Conservation (phyloP, 1,140 invertebrate genomes). For the Danaus melanippus region DNA sequence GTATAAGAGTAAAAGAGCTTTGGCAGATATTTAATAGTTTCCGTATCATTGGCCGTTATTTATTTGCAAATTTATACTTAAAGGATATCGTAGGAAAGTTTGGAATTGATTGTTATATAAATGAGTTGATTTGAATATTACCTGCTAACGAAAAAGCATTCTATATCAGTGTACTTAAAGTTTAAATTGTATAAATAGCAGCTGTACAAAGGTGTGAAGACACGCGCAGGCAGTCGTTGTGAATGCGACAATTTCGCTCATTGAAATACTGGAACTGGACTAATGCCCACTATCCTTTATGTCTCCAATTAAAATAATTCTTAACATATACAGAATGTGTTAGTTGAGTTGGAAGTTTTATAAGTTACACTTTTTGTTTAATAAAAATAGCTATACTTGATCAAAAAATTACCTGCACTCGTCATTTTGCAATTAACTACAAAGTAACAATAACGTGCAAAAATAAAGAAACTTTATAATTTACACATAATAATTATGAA, state of each 20-base stretch:
- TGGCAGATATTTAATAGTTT: conserved; percentile 19
- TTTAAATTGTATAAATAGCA: conserved; percentile 18
- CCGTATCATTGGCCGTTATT: conserved; percentile 32
- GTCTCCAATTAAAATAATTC: conserved; percentile 63
- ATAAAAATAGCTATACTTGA: no score
- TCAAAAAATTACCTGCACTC: no score
- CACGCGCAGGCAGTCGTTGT: conserved; percentile 38
- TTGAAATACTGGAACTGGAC: conserved; percentile 56
- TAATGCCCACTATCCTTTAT: conserved; percentile 58
- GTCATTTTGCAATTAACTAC: no score
- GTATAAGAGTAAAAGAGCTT: conserved; percentile 23
- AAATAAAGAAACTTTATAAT: no score
- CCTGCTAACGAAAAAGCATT: conserved; percentile 24
- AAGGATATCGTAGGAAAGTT: conserved; percentile 48
- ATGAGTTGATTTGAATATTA: conserved; percentile 38
- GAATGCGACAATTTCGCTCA: conserved; percentile 63
- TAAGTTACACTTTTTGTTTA: background rate
- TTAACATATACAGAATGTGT: conserved; percentile 28
- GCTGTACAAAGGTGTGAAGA: conserved; percentile 47
- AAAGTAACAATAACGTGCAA: no score
- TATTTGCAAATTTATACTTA: conserved; percentile 60
- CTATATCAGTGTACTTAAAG: conserved; percentile 24
- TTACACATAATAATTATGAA: no score
- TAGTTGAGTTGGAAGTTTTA: conserved; percentile 19
- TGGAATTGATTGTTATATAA: conserved; percentile 45